Evolutionary conservation across 1,140 invertebrate genomes (phyloP).

Genomic region (Paracyclopina nana): DNA sequence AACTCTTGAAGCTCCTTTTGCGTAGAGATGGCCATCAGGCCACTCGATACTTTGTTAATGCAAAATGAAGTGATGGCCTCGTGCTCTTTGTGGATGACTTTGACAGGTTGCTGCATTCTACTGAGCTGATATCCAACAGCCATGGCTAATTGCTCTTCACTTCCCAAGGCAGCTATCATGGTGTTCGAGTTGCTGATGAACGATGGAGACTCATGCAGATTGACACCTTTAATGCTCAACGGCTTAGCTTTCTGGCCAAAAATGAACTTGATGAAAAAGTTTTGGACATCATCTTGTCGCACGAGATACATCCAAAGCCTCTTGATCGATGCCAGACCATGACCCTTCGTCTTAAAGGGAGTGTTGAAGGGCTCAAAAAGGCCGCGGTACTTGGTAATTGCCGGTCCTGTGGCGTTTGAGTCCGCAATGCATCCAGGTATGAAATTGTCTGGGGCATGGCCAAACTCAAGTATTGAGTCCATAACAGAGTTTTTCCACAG

Average conservation of each 20-base stretch:
- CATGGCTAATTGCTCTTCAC: constrained; percentile 23
- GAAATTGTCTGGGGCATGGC: constrained; percentile 49
- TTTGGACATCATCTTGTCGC: constrained; percentile 73
- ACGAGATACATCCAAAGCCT: constrained; percentile 85
- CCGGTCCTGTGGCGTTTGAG: constrained; percentile 43
- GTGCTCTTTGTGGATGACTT: constrained; percentile 96
- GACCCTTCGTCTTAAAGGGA: constrained; percentile 47
- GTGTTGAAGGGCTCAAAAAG: constrained; percentile 82
- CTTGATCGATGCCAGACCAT: constrained; percentile 53
- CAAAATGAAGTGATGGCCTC: constrained; percentile 95
- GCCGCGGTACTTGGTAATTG: constrained; percentile 78
- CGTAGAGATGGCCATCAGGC: constrained; percentile 70
- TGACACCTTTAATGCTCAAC: background rate
- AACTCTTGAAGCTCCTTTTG: constrained; percentile 93
- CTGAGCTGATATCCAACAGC: constrained; percentile 25
- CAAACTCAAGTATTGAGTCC: constrained; percentile 49
- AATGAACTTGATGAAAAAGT: constrained; percentile 84
- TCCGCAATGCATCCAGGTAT: constrained; percentile 65
- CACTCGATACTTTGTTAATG: constrained; percentile 55
- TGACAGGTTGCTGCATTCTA: constrained; percentile 36
- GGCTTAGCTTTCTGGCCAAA: constrained; percentile 47
- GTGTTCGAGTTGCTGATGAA: constrained; percentile 20
- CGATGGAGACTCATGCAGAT: constrained; percentile 17
- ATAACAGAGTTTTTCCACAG: constrained; percentile 67
- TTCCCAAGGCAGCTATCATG: constrained; percentile 18